Evolutionary conservation across 2,888 invertebrate genomes (phyloP), one percentile per base, ranked within the genome.

Genomic region (Cabera pusaria): DNA sequence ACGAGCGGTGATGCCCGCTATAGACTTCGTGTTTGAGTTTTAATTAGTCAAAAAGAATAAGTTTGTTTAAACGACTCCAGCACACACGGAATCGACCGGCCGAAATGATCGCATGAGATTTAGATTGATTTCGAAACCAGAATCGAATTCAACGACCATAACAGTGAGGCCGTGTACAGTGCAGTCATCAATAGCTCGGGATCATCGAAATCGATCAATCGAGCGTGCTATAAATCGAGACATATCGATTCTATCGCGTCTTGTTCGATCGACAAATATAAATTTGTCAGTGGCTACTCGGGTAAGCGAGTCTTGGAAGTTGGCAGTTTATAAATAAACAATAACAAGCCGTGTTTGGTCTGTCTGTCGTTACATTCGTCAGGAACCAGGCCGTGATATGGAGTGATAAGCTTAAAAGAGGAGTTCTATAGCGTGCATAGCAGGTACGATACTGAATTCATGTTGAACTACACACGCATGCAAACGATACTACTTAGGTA

Each of bases 311-410:
- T 28, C 59, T 61, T 59, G 60, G 60, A 43, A 56, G 59, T 65
- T 36, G 64, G 67, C 58, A 71, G 67, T 80, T 87, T 86, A 87
- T 86, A 86, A 86, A 88, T 88, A 88, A 88, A 86, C 79, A 87
- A 86, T 85, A 85, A 77, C 68, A 66, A 57, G 48, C 81, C 81
- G 56, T 82, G 75, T 75, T 76, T 73, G 83, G 83, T 50, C 39
- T 42, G 70, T 49, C 57, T 67, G 69, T 74, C 72, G 79, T 81
- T 78, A 79, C 81, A 81, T 85, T 75, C 70, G 64, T 81, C 74
- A 72, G 65, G 59, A 46, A 52, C 57, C 69, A 64, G 67, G 70
- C 66, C 65, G 68, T 70, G 70, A 78, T 80, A 63, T 34, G 60
- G 59, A 56, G 59, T 72, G 79, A 78, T 74, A 76, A 42, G 64